These are phyloP conservation scores for Orthonychiurus folsomi DNA, from an alignment of 2,888 invertebrate genomes.

Conservation along the genomic window DNA sequence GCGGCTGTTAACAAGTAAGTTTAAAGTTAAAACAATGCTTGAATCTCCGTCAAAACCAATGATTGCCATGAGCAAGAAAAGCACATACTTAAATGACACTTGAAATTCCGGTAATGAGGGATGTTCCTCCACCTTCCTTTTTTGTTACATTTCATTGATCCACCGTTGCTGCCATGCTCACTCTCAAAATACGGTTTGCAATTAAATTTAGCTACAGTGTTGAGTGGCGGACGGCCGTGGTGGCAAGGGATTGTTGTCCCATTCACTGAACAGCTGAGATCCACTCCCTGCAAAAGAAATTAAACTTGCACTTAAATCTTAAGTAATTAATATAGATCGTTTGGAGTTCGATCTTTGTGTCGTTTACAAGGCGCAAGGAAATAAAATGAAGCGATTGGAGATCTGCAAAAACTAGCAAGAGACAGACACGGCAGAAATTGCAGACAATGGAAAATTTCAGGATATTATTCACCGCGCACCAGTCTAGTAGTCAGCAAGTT, in stretches of 20 bases:
- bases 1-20: slow-evolving; percentile 9
- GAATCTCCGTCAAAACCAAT: background rate
- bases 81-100: slow-evolving; percentile 4
- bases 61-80: background rate
- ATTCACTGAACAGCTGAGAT: background rate
- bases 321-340: too few relatives aligned
- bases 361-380: too few relatives aligned
- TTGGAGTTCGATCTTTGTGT: too few relatives aligned
- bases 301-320: too few relatives aligned
- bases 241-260: background rate
- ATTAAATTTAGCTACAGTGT: background rate
- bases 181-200: slow-evolving; percentile 2
- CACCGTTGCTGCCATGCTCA: background rate
- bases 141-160: background rate
- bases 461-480: too few relatives aligned
- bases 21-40: background rate
- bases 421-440: too few relatives aligned
- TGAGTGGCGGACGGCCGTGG: background rate
- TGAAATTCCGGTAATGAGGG: background rate
- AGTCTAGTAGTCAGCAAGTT: too few relatives aligned
- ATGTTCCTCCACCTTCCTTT: slow-evolving; percentile 1
- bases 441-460: too few relatives aligned
- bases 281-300: background rate
- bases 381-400: too few relatives aligned
- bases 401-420: too few relatives aligned